Percentiles rank a stretch among this genome's conserved stretches.
Conservation (phyloP, 2,797 vertebrate genomes). For the Todus mexicanus region DNA sequence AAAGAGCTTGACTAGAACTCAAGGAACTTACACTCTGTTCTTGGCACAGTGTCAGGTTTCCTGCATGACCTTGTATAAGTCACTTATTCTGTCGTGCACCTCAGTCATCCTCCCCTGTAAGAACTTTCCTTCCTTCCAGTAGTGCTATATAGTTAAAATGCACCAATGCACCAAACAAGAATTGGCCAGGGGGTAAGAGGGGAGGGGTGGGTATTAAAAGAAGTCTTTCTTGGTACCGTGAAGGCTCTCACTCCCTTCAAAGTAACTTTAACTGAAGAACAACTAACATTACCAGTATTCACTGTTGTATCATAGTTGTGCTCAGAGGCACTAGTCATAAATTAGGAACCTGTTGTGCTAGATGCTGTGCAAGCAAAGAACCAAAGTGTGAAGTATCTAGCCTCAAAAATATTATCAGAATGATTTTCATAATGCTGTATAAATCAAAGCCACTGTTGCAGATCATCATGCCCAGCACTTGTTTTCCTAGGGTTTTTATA, state of each 20-base stretch:
- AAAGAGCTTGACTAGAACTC: constrained; percentile 45
- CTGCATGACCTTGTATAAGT: constrained; percentile 63
- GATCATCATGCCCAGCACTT: background rate
- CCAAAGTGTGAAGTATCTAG: background rate
- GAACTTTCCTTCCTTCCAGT: constrained; percentile 33
- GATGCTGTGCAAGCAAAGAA: background rate
- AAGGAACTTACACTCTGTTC: constrained; percentile 56
- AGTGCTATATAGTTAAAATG: background rate
- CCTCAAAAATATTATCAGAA: constrained; percentile 30
- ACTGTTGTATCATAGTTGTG: background rate
- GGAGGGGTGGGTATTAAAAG: background rate
- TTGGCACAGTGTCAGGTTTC: constrained; percentile 45
- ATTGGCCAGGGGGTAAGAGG: background rate
- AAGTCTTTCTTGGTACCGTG: constrained; percentile 6
- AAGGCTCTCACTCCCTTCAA: background rate
- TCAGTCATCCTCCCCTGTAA: background rate
- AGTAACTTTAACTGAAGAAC: constrained; percentile 3
- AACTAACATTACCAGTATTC: background rate
- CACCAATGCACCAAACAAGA: background rate
- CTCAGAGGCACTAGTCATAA: background rate
- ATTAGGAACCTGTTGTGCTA: background rate
- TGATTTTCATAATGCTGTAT: constrained; percentile 38
- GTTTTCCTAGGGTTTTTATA: constrained; percentile 25
- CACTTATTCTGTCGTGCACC: constrained; percentile 25
- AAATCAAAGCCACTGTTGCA: constrained; percentile 9